Evolutionary conservation across 2,113 vertebrate genomes (phyloP).

Genomic region (Lampris incognitus): DNA sequence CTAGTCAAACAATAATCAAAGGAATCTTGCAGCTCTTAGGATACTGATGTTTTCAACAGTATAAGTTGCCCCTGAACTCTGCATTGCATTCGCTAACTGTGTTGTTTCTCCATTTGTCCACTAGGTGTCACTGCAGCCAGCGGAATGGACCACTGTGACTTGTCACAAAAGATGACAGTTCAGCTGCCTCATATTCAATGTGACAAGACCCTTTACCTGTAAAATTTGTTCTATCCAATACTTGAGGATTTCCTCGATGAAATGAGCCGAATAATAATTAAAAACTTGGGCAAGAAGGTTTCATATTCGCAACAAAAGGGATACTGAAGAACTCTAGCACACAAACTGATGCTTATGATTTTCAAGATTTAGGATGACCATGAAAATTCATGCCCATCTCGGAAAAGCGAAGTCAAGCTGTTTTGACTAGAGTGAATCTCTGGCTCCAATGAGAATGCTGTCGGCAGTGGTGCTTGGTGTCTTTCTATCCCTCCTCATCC

Average conservation of each 20-base stretch:
- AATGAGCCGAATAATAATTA: neutral
- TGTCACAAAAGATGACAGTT: slow-evolving; percentile 8
- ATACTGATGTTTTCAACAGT: neutral
- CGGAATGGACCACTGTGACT: slow-evolving; percentile 19
- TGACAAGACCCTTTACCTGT: slow-evolving; percentile 1
- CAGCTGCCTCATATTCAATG: slow-evolving; percentile 1
- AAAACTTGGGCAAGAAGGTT: neutral
- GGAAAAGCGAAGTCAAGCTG: neutral
- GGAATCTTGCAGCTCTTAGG: no score
- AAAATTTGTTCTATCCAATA: neutral
- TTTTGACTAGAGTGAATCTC: slow-evolving; percentile 1
- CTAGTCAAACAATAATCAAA: no score
- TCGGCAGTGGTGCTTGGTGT: slow-evolving; percentile 78
- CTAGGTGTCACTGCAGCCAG: slow-evolving; percentile 66
- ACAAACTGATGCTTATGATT: neutral
- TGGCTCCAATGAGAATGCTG: slow-evolving; percentile 57
- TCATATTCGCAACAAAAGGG: neutral
- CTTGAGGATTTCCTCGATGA: neutral
- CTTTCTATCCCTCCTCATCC: slow-evolving; percentile 82
- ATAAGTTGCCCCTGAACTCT: neutral
- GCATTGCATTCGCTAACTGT: slow-evolving; percentile 30
- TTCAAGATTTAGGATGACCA: neutral
- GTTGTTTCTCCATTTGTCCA: slow-evolving; percentile 52
- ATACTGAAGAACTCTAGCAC: no score
- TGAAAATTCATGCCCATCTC: neutral